Percentiles rank a stretch among this genome's conserved stretches.
These are phyloP conservation scores for Mesodorylaimus sp. DNA, from an alignment of 2,888 invertebrate species.

Conservation along the genomic window DNA sequence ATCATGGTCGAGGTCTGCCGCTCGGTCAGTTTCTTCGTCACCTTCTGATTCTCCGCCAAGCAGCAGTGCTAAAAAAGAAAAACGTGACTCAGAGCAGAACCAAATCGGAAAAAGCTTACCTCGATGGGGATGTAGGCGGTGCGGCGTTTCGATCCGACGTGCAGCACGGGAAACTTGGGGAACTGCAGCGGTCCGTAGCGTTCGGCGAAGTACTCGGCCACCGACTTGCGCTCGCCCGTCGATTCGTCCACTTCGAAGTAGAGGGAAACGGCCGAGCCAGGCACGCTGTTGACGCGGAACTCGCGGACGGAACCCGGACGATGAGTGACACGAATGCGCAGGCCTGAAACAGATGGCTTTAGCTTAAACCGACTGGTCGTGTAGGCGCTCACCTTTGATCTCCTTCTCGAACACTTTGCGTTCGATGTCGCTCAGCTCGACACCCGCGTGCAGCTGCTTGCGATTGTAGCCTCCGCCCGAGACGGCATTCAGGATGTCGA, in stretches of 20 bases:
- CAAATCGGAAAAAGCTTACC: slow-evolving; percentile 13
- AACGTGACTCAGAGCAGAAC: neutral
- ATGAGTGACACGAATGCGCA: too few relatives aligned
- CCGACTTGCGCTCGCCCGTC: slow-evolving; percentile 13
- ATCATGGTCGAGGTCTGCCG: slow-evolving; percentile 14
- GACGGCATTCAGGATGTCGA: slow-evolving; percentile 1
- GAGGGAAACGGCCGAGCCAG: too few relatives aligned
- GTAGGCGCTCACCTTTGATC: slow-evolving; percentile 5
- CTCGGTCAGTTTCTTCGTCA: slow-evolving; percentile 21
- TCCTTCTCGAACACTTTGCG: neutral
- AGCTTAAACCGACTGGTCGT: too few relatives aligned
- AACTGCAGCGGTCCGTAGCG: slow-evolving; percentile 18
- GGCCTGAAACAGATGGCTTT: too few relatives aligned
- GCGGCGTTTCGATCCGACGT: slow-evolving; percentile 22
- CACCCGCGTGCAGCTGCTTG: neutral
- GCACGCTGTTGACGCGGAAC: too few relatives aligned
- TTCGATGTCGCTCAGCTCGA: neutral
- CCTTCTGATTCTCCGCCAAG: slow-evolving; percentile 16
- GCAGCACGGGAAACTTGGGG: slow-evolving; percentile 23
- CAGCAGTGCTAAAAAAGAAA: slow-evolving; percentile 12
- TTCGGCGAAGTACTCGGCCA: slow-evolving; percentile 22
- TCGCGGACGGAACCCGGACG: too few relatives aligned
- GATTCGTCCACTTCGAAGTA: too few relatives aligned
- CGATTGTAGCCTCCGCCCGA: neutral
- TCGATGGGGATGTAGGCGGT: slow-evolving; percentile 23